Evolutionary conservation across 1,140 invertebrate species (phyloP), one percentile per base, ranked within the genome.

Genomic region (Calephelis virginiensis): DNA sequence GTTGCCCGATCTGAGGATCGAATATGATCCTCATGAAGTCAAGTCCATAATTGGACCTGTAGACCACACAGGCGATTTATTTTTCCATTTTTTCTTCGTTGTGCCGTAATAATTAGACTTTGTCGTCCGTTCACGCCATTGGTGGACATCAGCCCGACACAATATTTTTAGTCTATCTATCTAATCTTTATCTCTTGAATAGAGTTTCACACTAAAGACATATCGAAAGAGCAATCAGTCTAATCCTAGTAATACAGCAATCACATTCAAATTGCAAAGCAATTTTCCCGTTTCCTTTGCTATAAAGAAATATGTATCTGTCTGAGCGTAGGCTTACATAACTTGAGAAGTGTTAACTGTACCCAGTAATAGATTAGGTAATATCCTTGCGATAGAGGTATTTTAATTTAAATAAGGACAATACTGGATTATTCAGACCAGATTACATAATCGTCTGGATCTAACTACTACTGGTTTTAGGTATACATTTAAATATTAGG

Each of bases 371-470:
- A 17, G 37, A 28, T 56, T 56, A 38, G 53, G 53, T 56, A 56
- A 56, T 56, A 56, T 56, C 53, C 53, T 56, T 56, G 53, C 53
- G 53, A 56, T 56, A 56, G 50, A 53, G 53, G 53, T 56, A 28
- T 56, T 56, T 56, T 56, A 56, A 56, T 53, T 53, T 56, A 56
- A 56, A 56, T 37, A 28, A 56, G 53, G 53, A 56, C 53, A 56
- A 56, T 56, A 10, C 53, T 56, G 28, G 53, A 56, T 28, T 56
- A 56, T 56, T 56, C 28, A 17, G 28, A 6, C 28, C 7, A 12
- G 6, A 5, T 56, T 56, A 56, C 10, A 8, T 56, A 56, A 56
- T 56, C 28, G 53, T 38, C 6, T 56, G 37, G 50, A 53, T 28
- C 14, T 53, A 53, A 28, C 28, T 28, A 28, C 14, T 56, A 56